phyloP scores from a whole-genome alignment of 2,113 vertebrate genomes.

The Podocnemis expansa region DNA sequence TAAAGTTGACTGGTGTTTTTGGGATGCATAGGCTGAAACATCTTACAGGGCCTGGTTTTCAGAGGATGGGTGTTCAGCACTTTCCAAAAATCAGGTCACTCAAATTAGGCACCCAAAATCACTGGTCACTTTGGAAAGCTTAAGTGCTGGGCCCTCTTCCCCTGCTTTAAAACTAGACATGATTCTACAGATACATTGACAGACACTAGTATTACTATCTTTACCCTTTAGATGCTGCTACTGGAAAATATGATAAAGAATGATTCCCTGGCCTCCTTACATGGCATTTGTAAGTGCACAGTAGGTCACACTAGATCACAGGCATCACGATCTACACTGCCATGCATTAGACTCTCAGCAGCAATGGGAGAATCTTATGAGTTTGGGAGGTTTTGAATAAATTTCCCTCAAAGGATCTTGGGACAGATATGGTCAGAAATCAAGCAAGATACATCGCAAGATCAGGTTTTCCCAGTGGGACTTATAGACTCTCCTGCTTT shows the following conservation, averaged over 20 bases:
- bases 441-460: not conserved
- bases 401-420: not conserved
- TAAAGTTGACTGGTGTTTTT: not conserved
- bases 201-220: not conserved
- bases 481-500: not conserved
- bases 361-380: not conserved
- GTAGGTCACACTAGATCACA: not conserved
- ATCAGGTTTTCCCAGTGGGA: not conserved
- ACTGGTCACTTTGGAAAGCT: not conserved
- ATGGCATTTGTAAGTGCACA: not conserved
- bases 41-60: not conserved
- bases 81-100: not conserved
- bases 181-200: not conserved
- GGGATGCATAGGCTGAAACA: not conserved
- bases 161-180: not conserved
- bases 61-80: not conserved
- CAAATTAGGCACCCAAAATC: not conserved
- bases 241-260: not conserved
- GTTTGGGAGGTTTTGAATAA: not conserved
- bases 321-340: not conserved
- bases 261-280: not conserved
- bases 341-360: not conserved
- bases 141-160: not conserved
- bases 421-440: not conserved
- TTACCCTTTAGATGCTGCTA: not conserved